Conservation (phyloP, 2,113 vertebrate species). For the Phocoena sinus region DNA sequence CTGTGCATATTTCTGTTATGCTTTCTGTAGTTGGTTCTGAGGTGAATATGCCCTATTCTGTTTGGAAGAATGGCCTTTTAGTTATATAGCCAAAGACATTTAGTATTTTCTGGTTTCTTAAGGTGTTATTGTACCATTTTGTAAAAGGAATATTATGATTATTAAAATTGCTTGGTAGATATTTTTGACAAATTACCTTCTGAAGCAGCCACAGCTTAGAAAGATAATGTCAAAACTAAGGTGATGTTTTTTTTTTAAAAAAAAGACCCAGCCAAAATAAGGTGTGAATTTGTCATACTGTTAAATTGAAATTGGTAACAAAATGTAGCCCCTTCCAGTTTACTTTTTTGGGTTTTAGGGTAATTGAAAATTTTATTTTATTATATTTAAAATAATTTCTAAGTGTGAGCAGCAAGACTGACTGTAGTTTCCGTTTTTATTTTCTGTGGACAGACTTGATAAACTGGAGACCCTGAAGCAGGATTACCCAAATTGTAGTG, state of each 20-base stretch:
- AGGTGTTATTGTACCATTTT: conserved; percentile 64
- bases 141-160: conserved; percentile 65
- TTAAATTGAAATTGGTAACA: conserved; percentile 53
- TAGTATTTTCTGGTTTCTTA: conserved; percentile 65
- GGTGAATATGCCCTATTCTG: conserved; percentile 40
- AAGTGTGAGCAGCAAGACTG: conserved; percentile 58
- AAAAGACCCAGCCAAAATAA: conserved; percentile 48
- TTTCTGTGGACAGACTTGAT: conserved; percentile 66
- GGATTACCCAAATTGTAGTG: conserved; percentile 55
- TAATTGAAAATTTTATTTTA: conserved; percentile 71
- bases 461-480: conserved; percentile 63
- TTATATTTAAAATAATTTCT: conserved; percentile 67
- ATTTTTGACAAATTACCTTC: conserved; percentile 62
- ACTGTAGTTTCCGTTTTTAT: conserved; percentile 60
- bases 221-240: conserved; percentile 56
- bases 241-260: conserved; percentile 33
- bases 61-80: conserved; percentile 70
- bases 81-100: conserved; percentile 76
- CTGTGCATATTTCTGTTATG: conserved; percentile 60
- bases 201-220: conserved; percentile 53
- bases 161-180: conserved; percentile 68
- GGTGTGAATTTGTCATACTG: conserved; percentile 52
- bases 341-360: conserved; percentile 68
- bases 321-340: conserved; percentile 39
- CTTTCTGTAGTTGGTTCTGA: conserved; percentile 46